phyloP scores from a whole-genome alignment of 2,797 vertebrate species.

The Lithobates pipiens region DNA sequence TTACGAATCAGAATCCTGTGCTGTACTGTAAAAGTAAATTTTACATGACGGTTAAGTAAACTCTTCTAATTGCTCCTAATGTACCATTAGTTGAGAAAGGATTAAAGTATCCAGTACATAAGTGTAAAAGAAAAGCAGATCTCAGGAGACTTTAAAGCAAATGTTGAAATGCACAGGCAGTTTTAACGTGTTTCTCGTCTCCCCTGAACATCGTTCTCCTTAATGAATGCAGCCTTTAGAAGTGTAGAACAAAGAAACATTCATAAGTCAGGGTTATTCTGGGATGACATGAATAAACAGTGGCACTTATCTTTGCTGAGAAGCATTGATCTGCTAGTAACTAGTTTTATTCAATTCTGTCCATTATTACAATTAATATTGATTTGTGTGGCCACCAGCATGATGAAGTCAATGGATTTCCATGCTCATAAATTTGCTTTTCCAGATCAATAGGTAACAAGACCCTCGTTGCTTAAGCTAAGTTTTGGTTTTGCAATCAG shows the following conservation, averaged over 20 bases:
- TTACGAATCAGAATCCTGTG: background rate
- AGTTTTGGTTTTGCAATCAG: constrained; percentile 41
- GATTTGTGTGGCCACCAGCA: constrained; percentile 64
- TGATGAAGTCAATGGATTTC: constrained; percentile 55
- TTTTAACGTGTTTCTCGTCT: constrained; percentile 41
- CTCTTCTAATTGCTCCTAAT: constrained; percentile 48
- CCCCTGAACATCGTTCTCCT: constrained; percentile 47
- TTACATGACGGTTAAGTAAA: constrained; percentile 51
- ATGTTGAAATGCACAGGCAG: constrained; percentile 48
- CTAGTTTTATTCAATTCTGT: constrained; percentile 65
- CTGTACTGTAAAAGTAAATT: constrained; percentile 46
- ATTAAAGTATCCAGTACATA: constrained; percentile 38
- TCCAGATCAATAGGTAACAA: constrained; percentile 58
- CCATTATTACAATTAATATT: constrained; percentile 76
- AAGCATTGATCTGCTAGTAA: constrained; percentile 59
- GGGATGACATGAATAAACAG: constrained; percentile 62
- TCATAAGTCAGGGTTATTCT: constrained; percentile 60
- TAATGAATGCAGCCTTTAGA: constrained; percentile 60
- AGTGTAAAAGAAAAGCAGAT: constrained; percentile 23
- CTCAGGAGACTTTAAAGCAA: constrained; percentile 45
- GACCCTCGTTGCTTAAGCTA: constrained; percentile 48
- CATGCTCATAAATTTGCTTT: constrained; percentile 53
- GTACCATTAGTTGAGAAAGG: constrained; percentile 43
- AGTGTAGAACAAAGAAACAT: constrained; percentile 54
- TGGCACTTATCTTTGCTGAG: constrained; percentile 60